A percentile compares a stretch with the other conserved stretches of the same genome.
phyloP scores from a whole-genome alignment of 2,797 vertebrate genomes.

The Clarias platycephalus region DNA sequence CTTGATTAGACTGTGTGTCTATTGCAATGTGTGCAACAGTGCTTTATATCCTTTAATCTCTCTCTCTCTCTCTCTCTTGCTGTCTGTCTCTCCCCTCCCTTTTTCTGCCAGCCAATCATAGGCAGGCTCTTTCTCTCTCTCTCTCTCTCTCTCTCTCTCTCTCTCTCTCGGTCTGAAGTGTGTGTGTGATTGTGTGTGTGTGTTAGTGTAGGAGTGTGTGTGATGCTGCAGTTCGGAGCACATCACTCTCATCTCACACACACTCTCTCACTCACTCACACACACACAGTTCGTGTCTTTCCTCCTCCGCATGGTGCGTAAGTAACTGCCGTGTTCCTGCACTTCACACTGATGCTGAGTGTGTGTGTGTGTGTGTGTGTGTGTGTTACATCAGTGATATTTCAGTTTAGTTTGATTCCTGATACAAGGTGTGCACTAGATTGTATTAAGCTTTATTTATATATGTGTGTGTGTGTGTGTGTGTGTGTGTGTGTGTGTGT shows the following conservation, averaged over 20 bases:
- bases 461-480: no score
- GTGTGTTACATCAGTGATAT: not conserved
- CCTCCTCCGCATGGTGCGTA: conserved; percentile 16
- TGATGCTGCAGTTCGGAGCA: conserved; percentile 9
- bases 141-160: not conserved
- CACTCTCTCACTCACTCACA: not conserved
- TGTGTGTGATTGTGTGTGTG: conserved; percentile 5
- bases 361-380: conserved; percentile 14
- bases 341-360: conserved; percentile 22
- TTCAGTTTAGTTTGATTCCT: not conserved
- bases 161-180: not conserved
- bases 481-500: not conserved
- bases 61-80: not conserved
- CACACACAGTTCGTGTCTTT: not conserved
- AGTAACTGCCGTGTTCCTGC: conserved; percentile 18
- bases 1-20: not conserved
- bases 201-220: conserved; percentile 7
- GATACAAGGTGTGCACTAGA: not conserved
- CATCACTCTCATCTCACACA: not conserved
- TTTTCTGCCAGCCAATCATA: conserved; percentile 9
- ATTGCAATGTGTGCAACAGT: not conserved
- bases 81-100: not conserved
- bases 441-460: not conserved
- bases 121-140: not conserved
- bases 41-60: not conserved